Evolutionary conservation across 2,113 vertebrate genomes (phyloP).

Genomic region (Poeciliopsis turrubarensis): DNA sequence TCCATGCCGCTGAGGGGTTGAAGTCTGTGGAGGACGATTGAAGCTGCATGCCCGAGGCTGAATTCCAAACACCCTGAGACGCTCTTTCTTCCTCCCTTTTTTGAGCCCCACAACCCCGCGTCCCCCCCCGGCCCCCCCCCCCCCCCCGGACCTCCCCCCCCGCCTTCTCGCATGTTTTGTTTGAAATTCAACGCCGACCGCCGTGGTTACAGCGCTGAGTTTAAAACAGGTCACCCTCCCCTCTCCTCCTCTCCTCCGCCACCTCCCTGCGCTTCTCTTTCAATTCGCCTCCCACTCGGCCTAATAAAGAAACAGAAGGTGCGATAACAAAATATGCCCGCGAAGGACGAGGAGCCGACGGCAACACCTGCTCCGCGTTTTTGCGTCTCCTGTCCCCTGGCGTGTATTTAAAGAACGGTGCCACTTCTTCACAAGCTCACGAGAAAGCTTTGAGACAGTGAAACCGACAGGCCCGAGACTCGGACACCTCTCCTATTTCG

Average conservation of each 20-base stretch:
- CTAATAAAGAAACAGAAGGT: conserved; percentile 69
- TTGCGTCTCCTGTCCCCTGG: not conserved
- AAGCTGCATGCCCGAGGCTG: conserved; percentile 39
- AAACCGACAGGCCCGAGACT: conserved; percentile 14
- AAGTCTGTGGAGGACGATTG: conserved; percentile 32
- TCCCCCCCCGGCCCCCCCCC: not conserved
- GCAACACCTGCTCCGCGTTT: conserved; percentile 59
- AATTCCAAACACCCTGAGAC: conserved; percentile 60
- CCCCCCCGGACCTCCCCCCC: not conserved
- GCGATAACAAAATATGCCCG: conserved; percentile 56
- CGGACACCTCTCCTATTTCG: conserved; percentile 10
- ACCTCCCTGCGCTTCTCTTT: not conserved
- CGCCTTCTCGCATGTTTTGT: conserved; percentile 37
- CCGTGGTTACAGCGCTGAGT: conserved; percentile 57
- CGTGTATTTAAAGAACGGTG: not conserved
- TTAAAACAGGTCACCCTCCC: conserved; percentile 60
- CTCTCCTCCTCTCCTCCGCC: not conserved
- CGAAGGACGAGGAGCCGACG: conserved; percentile 36
- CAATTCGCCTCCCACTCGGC: conserved; percentile 8
- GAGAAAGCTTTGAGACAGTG: conserved; percentile 46
- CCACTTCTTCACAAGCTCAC: conserved; percentile 14
- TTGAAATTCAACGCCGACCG: conserved; percentile 68
- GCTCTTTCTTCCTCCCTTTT: conserved; percentile 9
- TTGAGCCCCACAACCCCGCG: conserved; percentile 1
- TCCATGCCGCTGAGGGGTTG: conserved; percentile 49